These are phyloP conservation scores for Neolamprologus multifasciatus DNA, from an alignment of 2,797 vertebrate species.

Conservation along the genomic window DNA sequence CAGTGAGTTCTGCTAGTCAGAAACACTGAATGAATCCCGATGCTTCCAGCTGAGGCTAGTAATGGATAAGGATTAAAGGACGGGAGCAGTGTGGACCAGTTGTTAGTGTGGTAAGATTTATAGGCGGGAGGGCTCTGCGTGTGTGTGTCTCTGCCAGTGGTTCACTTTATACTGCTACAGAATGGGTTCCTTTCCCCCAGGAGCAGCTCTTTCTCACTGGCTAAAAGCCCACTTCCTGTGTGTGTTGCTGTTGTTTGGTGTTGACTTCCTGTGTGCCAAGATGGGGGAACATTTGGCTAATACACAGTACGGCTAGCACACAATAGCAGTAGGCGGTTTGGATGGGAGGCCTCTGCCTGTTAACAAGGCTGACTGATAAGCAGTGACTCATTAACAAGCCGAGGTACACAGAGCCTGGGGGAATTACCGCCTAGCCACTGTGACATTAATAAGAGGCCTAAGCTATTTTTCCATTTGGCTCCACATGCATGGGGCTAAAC, in stretches of 20 bases:
- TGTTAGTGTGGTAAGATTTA: slow-evolving; percentile 55
- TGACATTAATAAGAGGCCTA: slow-evolving; percentile 70
- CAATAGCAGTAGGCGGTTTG: slow-evolving; percentile 63
- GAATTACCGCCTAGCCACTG: slow-evolving; percentile 67
- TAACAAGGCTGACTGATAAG: slow-evolving; percentile 74
- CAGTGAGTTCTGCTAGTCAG: slow-evolving; percentile 20
- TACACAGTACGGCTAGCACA: slow-evolving; percentile 40
- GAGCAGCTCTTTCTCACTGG: slow-evolving; percentile 42
- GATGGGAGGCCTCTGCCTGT: slow-evolving; percentile 62
- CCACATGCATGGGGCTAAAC: slow-evolving; percentile 30
- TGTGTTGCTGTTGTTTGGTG: slow-evolving; percentile 56
- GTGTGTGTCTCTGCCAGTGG: slow-evolving; percentile 27
- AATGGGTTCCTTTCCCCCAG: slow-evolving; percentile 35
- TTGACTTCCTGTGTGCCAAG: slow-evolving; percentile 66
- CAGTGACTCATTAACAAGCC: slow-evolving; percentile 72
- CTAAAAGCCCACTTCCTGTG: slow-evolving; percentile 58
- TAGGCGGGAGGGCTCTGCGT: slow-evolving; percentile 39
- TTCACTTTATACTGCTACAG: slow-evolving; percentile 42
- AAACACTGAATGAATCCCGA: slow-evolving; percentile 23
- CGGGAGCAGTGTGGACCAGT: slow-evolving; percentile 40
- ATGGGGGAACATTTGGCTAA: slow-evolving; percentile 49
- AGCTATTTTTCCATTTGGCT: slow-evolving; percentile 68
- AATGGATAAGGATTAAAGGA: slow-evolving; percentile 65
- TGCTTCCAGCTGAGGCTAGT: slow-evolving; percentile 59
- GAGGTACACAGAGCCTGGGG: slow-evolving; percentile 63